These are phyloP conservation scores for Dolichopus griseipennis DNA, from an alignment of 2,888 invertebrate species.

Conservation along the genomic window DNA sequence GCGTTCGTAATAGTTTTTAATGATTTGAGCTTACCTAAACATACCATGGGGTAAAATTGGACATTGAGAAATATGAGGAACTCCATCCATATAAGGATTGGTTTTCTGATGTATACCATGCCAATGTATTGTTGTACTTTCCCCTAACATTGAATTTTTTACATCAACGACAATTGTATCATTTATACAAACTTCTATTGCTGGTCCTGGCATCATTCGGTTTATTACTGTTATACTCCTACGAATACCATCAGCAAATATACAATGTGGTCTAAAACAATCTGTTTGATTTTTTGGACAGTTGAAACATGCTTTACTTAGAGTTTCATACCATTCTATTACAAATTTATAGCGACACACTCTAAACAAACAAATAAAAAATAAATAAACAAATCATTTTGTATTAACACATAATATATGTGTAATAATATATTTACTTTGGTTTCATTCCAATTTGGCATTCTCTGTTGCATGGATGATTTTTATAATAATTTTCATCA, in stretches of 20 bases:
- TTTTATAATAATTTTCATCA: constrained; percentile 34
- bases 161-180: constrained; percentile 77
- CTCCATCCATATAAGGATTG: constrained; percentile 82
- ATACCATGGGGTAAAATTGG: constrained; percentile 67
- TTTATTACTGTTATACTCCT: constrained; percentile 71
- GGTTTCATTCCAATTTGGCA: constrained; percentile 48
- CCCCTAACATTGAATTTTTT: constrained; percentile 66
- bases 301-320: constrained; percentile 80
- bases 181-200: constrained; percentile 79
- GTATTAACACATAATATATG: too few relatives aligned
- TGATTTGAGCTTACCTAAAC: constrained; percentile 45
- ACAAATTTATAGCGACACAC: constrained; percentile 54
- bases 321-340: constrained; percentile 70
- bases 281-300: constrained; percentile 69
- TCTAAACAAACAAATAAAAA: neutral
- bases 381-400: neutral
- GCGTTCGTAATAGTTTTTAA: neutral
- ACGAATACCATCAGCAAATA: constrained; percentile 71
- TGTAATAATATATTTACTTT: constrained; percentile 33
- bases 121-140: constrained; percentile 84
- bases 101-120: constrained; percentile 76
- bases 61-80: constrained; percentile 77
- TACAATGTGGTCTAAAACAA: constrained; percentile 69
- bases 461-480: constrained; percentile 52
- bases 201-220: constrained; percentile 78